phyloP scores from a whole-genome alignment of 2,797 vertebrate species.

The Coccyzus lansbergi region DNA sequence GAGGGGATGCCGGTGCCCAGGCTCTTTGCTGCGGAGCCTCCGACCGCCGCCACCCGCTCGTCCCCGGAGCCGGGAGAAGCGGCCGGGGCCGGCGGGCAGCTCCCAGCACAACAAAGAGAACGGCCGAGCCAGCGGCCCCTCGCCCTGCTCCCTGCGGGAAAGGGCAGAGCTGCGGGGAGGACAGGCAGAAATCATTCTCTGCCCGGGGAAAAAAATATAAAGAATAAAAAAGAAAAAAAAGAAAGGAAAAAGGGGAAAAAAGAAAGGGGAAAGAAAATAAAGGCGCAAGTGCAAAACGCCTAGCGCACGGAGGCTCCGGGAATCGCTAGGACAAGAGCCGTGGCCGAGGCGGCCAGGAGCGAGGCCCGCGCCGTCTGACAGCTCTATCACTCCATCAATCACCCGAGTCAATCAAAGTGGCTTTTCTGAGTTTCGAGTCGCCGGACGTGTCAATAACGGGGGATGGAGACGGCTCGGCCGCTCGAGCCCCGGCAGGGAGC shows the following conservation, averaged over 20 bases:
- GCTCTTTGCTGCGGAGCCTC: constrained; percentile 29
- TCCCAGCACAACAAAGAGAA: constrained; percentile 46
- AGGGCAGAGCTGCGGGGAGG: neutral
- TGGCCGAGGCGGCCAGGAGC: constrained; percentile 47
- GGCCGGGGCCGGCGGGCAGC: neutral
- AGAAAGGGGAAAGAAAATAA: neutral
- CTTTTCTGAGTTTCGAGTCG: constrained; percentile 80
- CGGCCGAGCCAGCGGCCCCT: neutral
- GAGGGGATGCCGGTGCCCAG: neutral
- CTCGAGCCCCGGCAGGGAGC: neutral
- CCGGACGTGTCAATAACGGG: constrained; percentile 77
- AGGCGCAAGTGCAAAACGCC: constrained; percentile 7
- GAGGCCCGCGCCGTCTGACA: constrained; percentile 74
- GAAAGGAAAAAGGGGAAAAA: too few species aligned
- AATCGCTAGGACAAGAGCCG: constrained; percentile 60
- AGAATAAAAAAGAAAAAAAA: too few species aligned
- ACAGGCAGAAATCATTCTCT: neutral
- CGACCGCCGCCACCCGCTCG: neutral
- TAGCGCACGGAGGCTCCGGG: neutral
- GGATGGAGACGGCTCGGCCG: constrained; percentile 66
- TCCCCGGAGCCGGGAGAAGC: neutral
- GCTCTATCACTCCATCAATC: constrained; percentile 85
- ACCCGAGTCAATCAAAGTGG: constrained; percentile 82
- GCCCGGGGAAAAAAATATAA: neutral
- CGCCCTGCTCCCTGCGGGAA: neutral